Conservation (phyloP, 2,113 vertebrate genomes). For the Spheniscus mendiculus region DNA sequence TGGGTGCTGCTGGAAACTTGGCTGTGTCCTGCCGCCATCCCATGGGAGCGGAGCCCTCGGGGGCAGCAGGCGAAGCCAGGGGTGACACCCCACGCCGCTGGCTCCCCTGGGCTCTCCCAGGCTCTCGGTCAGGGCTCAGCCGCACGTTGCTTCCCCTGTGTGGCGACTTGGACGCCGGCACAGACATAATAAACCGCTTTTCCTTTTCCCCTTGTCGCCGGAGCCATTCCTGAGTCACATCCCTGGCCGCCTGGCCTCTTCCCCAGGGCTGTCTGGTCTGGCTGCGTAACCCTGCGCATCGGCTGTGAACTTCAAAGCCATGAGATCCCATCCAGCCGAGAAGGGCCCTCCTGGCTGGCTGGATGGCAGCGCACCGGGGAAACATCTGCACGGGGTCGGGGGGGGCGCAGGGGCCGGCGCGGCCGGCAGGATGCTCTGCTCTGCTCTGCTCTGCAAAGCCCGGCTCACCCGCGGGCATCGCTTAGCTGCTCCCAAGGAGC, state of each 20-base stretch:
- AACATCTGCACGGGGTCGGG: not conserved
- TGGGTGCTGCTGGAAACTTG: not conserved
- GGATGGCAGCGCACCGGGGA: not conserved
- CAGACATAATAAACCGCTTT: slow-evolving; percentile 36
- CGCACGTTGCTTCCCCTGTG: not conserved
- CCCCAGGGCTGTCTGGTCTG: slow-evolving; percentile 9
- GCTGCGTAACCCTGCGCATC: not conserved
- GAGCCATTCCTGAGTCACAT: slow-evolving; percentile 24
- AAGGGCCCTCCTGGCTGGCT: not conserved
- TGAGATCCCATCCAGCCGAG: not conserved
- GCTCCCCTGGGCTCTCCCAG: not conserved
- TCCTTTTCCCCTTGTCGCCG: slow-evolving; percentile 15
- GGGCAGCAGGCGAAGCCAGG: not conserved
- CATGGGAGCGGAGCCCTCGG: not conserved
- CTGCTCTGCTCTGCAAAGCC: not conserved
- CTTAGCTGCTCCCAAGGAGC: not conserved
- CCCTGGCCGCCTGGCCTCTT: not conserved
- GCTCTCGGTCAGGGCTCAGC: not conserved
- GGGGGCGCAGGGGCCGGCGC: accelerated
- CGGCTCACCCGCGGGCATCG: not conserved
- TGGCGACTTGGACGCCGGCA: not conserved
- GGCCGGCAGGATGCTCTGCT: not conserved
- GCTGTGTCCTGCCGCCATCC: not conserved
- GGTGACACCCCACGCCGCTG: not conserved
- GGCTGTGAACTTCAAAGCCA: not conserved